These are phyloP conservation scores for Mimumesa dahlbomi DNA, from an alignment of 2,888 invertebrate genomes.

Conservation along the genomic window DNA sequence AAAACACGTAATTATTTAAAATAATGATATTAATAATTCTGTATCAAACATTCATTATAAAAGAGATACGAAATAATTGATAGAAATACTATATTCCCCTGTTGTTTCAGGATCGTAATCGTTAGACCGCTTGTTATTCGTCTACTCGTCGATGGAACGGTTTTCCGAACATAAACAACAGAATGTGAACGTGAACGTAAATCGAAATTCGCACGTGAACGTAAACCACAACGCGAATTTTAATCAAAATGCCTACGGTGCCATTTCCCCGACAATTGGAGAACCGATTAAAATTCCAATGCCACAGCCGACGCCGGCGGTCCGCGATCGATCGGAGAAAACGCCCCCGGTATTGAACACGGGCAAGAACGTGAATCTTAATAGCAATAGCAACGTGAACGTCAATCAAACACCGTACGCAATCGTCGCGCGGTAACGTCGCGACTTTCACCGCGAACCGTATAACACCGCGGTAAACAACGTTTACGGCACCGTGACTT, in stretches of 20 bases:
- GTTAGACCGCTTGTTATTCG: not conserved
- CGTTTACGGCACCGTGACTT: too few species aligned
- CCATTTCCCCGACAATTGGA: constrained; percentile 35
- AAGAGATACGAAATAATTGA: too few species aligned
- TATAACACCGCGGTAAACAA: too few species aligned
- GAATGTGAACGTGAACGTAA: constrained; percentile 21
- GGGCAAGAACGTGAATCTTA: constrained; percentile 36
- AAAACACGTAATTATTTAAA: too few species aligned
- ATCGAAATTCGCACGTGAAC: constrained; percentile 45
- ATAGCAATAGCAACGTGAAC: constrained; percentile 7
- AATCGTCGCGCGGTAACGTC: not conserved
- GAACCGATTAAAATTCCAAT: constrained; percentile 65
- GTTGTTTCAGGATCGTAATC: too few species aligned
- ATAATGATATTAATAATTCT: too few species aligned
- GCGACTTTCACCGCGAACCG: not conserved
- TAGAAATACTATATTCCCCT: too few species aligned
- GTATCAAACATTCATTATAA: too few species aligned
- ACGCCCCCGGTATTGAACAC: constrained; percentile 28
- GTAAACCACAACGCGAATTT: constrained; percentile 60
- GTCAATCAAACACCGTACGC: not conserved
- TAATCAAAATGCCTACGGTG: constrained; percentile 60
- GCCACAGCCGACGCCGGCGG: constrained; percentile 21
- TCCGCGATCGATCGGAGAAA: constrained; percentile 36
- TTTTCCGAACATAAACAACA: constrained; percentile 13
- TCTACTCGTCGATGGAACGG: not conserved